Percentiles rank a stretch among this genome's conserved stretches.
phyloP scores from a whole-genome alignment of 2,888 invertebrate genomes.

The Xanthia togata region DNA sequence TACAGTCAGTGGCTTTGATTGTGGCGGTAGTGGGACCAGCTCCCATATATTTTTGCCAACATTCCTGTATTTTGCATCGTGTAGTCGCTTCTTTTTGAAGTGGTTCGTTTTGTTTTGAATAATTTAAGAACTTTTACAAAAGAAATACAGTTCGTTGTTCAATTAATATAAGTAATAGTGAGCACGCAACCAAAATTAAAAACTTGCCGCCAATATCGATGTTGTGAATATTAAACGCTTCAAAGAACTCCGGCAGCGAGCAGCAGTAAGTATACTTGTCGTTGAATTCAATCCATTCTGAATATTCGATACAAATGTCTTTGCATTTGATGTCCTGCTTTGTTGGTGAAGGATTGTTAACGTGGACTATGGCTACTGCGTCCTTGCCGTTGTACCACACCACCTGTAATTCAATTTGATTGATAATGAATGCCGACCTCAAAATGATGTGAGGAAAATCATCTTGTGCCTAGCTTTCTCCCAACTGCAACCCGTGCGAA shows the following conservation, averaged over 20 bases:
- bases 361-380: constrained; percentile 57
- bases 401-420: constrained; percentile 40
- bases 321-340: constrained; percentile 58
- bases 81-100: neutral
- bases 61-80: neutral
- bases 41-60: no score
- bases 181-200: neutral
- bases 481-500: no score
- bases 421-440: neutral
- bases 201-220: constrained; percentile 49
- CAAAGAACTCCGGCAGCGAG: constrained; percentile 46
- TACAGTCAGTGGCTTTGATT: no score
- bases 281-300: constrained; percentile 31
- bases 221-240: constrained; percentile 34
- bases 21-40: no score
- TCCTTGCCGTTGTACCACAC: constrained; percentile 33
- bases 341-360: constrained; percentile 57
- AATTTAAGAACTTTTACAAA: no score
- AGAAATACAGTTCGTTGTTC: neutral
- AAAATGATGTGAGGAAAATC: neutral
- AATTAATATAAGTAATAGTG: neutral
- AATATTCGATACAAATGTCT: constrained; percentile 8
- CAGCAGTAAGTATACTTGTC: constrained; percentile 62
- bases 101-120: no score
- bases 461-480: no score